Conservation (phyloP, 2,113 vertebrate genomes). For the Sturnus vulgaris region DNA sequence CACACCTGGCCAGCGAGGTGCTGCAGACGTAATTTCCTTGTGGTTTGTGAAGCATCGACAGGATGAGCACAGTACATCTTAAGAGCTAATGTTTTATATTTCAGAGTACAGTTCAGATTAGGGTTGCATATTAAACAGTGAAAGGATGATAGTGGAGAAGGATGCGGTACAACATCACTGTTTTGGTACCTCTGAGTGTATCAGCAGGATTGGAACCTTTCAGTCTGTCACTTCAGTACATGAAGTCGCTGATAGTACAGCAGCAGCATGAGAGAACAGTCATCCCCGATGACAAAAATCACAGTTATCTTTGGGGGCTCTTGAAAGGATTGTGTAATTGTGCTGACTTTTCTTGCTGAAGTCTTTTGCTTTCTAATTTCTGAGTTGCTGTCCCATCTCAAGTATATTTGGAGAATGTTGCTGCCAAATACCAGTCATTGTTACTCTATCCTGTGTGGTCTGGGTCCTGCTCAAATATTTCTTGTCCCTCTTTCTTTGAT, state of each 20-base stretch:
- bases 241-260: neutral
- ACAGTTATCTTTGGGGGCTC: neutral
- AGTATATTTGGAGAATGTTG: neutral
- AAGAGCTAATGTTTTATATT: neutral
- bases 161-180: neutral
- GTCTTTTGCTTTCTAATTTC: neutral
- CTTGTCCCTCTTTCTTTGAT: neutral
- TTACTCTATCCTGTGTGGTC: fast-evolving
- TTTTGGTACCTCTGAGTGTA: neutral
- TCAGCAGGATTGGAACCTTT: neutral
- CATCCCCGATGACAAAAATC: fast-evolving
- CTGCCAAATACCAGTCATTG: fast-evolving
- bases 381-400: neutral
- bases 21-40: fast-evolving
- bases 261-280: neutral
- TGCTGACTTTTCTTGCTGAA: neutral
- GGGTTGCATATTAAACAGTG: neutral
- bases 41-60: neutral
- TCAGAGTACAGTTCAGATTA: neutral
- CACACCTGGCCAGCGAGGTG: fast-evolving
- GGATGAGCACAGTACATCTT: neutral
- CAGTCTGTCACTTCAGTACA: neutral
- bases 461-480: neutral
- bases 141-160: neutral
- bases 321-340: neutral